phyloP scores from a whole-genome alignment of 2,113 vertebrate genomes.

The Phalacrocorax brasilianus region DNA sequence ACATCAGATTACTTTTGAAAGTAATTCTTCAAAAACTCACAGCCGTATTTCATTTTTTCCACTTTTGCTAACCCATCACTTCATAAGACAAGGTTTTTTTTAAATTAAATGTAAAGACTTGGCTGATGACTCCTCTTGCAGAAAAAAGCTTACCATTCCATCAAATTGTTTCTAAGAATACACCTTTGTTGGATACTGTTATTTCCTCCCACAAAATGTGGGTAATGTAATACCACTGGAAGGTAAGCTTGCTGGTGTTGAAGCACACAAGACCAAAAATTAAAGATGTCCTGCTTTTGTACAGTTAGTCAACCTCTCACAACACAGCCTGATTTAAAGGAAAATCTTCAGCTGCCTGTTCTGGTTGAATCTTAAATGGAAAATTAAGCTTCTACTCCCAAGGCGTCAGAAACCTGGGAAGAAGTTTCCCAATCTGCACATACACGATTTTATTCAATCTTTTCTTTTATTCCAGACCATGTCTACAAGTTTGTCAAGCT shows the following conservation, averaged over 20 bases:
- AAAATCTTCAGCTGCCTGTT: background rate
- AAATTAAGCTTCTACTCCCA: background rate
- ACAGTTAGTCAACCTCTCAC: background rate
- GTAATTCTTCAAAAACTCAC: background rate
- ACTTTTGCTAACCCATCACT: background rate
- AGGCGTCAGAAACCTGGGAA: background rate
- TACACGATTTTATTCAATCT: background rate
- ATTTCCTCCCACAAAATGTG: background rate
- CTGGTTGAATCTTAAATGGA: background rate
- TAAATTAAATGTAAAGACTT: background rate
- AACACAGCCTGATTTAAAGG: fast-evolving
- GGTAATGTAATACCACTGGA: background rate
- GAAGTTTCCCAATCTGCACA: background rate
- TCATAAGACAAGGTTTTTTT: background rate
- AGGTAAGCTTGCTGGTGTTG: background rate
- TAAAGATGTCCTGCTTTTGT: background rate
- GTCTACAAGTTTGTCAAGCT: background rate
- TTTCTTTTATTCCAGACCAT: background rate
- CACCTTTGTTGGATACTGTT: background rate
- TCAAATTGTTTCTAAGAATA: background rate
- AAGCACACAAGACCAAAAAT: background rate
- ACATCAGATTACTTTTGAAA: background rate
- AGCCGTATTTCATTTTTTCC: background rate
- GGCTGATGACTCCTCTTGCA: background rate
- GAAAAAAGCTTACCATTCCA: background rate